Evolutionary conservation across 2,113 vertebrate species (phyloP), one percentile per base, ranked within the genome.

Genomic region (Hemiprocne comata): DNA sequence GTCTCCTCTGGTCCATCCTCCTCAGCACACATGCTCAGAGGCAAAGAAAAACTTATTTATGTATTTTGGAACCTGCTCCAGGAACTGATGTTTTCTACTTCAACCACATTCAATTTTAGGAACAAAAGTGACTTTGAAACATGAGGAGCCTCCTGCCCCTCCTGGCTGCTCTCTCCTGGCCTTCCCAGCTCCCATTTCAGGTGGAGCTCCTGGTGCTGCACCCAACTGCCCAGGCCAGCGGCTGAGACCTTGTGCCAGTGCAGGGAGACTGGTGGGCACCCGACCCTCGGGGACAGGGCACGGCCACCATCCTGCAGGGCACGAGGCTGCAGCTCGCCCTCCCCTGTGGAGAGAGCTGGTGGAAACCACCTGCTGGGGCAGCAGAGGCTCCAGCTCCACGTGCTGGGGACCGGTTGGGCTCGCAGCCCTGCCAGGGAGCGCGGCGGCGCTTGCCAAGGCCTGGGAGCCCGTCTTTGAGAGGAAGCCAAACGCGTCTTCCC

Each of bases 401-500:
- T 42, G 86, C 83, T 4, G 6, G 92, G 74, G 71, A 24, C 34
- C 0, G 23, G 78, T 4, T 0, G 40, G 87, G 74, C 83, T 36
- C 2, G 7, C 71, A 46, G 85, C 48, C 38, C 20, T 5, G 67
- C 53, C 3, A 26, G 69, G 75, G 86, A 70, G 90, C 7, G 71
- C 58, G 0, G 2, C 0, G 0, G 53, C 0, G 25, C 53, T 44
- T 95, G 95, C 92, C 82, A 87, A 65, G n/a, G 58, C 1, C 18
- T 5, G 11, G 70, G 54, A 94, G 92, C 77, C 80, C 1, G 23
- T 18, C 94, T 89, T 65, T 85, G 91, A 85, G 85, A 24, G 60
- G 93, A 19, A 94, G 95, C 96, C 94, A 97, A 91, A 87, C 4
- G 78, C 42, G 3, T 80, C 87, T 33, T 53, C 89, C 84, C 77